Evolutionary conservation across 2,797 vertebrate species (phyloP).

Genomic region (Euphonia xanthogaster): DNA sequence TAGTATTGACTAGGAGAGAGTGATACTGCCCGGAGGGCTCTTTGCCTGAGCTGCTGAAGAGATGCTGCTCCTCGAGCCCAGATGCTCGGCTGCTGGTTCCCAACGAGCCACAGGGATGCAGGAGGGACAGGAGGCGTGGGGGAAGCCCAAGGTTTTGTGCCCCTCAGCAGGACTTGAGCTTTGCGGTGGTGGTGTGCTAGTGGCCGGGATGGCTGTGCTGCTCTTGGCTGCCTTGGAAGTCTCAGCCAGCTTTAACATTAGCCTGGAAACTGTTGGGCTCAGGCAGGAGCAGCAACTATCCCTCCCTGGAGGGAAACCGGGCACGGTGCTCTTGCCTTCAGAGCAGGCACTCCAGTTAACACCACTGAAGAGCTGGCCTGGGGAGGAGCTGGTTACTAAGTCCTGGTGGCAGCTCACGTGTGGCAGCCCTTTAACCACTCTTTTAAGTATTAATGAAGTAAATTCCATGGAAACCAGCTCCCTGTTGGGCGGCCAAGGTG

Average conservation of each 20-base stretch:
- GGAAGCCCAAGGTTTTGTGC: neutral
- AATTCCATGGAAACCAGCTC: neutral
- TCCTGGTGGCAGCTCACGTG: neutral
- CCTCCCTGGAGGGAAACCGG: rapidly evolving
- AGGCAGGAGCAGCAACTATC: neutral
- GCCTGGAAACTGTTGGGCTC: neutral
- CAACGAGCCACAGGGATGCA: neutral
- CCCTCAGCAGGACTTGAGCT: rapidly evolving
- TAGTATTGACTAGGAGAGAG: constrained; percentile 19
- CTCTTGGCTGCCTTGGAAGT: neutral
- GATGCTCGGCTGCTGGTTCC: neutral
- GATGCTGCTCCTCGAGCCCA: neutral
- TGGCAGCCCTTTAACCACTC: neutral
- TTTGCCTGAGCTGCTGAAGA: neutral
- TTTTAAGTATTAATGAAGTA: neutral
- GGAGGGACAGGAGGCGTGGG: neutral
- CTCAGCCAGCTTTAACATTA: neutral
- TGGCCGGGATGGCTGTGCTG: rapidly evolving
- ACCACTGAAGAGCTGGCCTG: neutral
- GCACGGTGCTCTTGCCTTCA: rapidly evolving
- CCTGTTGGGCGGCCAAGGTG: neutral
- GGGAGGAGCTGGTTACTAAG: neutral
- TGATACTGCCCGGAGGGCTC: neutral
- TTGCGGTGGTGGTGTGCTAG: neutral
- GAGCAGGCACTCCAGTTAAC: neutral